These are phyloP conservation scores for Drosophila nigricruria DNA, from an alignment of 2,888 invertebrate genomes.

Conservation along the genomic window DNA sequence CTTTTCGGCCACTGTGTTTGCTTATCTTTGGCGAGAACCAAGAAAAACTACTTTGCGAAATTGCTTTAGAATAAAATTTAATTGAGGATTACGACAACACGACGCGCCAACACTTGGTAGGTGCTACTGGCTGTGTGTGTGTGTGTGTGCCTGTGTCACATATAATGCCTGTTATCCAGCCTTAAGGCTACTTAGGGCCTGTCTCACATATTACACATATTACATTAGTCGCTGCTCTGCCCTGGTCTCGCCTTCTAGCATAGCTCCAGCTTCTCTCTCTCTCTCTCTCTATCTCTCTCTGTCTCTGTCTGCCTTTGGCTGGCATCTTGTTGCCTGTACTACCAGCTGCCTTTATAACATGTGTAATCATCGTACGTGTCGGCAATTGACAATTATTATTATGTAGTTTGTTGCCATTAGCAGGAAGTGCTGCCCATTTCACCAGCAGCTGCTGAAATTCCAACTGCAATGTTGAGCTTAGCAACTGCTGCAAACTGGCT, in stretches of 20 bases:
- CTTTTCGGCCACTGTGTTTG: slow-evolving; percentile 64
- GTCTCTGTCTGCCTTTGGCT: slow-evolving; percentile 3
- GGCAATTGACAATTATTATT: slow-evolving; percentile 80
- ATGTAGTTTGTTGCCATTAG: slow-evolving; percentile 77
- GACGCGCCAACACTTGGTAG: slow-evolving; percentile 31
- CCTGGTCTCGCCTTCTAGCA: slow-evolving; percentile 36
- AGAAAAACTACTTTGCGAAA: slow-evolving; percentile 78
- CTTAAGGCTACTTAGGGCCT: slow-evolving; percentile 81
- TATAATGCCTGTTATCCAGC: slow-evolving; percentile 78
- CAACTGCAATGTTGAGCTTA: slow-evolving; percentile 4
- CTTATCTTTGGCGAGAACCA: slow-evolving; percentile 59
- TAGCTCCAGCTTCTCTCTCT: background rate
- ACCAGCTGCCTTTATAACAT: slow-evolving; percentile 70
- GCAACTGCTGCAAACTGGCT: background rate
- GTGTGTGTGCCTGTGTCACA: slow-evolving; percentile 54
- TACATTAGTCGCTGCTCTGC: slow-evolving; percentile 66
- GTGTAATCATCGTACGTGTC: slow-evolving; percentile 79
- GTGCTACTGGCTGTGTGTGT: slow-evolving; percentile 27
- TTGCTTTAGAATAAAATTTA: slow-evolving; percentile 83
- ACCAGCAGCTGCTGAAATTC: slow-evolving; percentile 45
- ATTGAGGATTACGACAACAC: slow-evolving; percentile 81
- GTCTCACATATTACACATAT: slow-evolving; percentile 80
- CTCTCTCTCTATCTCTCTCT: background rate
- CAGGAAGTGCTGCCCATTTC: slow-evolving; percentile 69
- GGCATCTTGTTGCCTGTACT: slow-evolving; percentile 28